These are phyloP conservation scores for Lepidonotus clava DNA, from an alignment of 2,888 invertebrate species.

Conservation along the genomic window DNA sequence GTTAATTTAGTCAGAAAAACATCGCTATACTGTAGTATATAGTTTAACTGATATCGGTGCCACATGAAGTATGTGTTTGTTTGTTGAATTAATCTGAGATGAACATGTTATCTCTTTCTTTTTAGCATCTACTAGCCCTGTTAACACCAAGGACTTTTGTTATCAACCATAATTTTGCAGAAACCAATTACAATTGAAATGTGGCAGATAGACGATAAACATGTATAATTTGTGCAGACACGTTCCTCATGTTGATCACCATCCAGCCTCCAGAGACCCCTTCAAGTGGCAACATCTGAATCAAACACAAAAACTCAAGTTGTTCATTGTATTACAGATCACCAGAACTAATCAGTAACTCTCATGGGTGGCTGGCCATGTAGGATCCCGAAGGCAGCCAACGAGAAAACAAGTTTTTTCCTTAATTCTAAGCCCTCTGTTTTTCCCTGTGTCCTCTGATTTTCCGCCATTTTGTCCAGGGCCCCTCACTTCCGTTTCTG, in stretches of 20 bases:
- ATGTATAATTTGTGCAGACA: too few species aligned
- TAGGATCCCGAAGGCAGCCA: neutral
- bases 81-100: too few species aligned
- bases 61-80: too few species aligned
- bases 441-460: neutral
- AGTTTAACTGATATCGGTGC: too few species aligned
- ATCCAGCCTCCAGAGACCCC: neutral
- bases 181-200: too few species aligned
- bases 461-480: conserved; percentile 12
- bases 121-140: too few species aligned
- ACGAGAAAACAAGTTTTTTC: neutral
- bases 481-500: neutral
- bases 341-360: neutral
- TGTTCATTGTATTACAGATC: conserved; percentile 8
- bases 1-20: too few species aligned
- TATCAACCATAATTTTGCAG: too few species aligned
- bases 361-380: neutral
- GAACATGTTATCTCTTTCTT: too few species aligned
- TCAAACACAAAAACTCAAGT: neutral
- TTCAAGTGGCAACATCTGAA: neutral
- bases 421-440: neutral
- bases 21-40: too few species aligned
- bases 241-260: neutral
- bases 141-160: too few species aligned
- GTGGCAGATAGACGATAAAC: too few species aligned